Evolutionary conservation across 2,797 vertebrate species (phyloP).

Genomic region (Sebastes cheni): DNA sequence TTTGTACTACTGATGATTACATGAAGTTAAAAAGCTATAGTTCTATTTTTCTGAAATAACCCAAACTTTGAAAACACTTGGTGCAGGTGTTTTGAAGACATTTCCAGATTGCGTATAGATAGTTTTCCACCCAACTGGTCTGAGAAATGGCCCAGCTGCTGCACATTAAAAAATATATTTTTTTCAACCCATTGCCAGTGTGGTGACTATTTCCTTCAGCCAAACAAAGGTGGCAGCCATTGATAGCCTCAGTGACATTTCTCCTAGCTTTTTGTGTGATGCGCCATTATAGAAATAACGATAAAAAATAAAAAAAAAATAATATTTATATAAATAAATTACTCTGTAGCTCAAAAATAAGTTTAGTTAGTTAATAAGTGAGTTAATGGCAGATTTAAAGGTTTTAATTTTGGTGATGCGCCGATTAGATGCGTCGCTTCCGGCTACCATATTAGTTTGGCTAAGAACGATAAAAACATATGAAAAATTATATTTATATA

Average conservation of each 20-base stretch:
- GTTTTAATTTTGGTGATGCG: no score
- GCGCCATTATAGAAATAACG: neutral
- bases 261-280: neutral
- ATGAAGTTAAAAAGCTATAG: neutral
- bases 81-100: neutral
- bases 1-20: neutral
- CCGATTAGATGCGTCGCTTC: neutral
- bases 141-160: neutral
- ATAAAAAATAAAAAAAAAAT: fast-evolving
- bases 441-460: neutral
- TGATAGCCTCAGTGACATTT: neutral
- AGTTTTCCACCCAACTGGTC: neutral
- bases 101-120: neutral
- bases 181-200: neutral
- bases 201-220: neutral
- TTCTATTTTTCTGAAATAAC: neutral
- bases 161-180: neutral
- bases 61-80: neutral
- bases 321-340: no score
- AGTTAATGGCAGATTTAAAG: no score
- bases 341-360: no score
- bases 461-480: neutral
- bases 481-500: no score
- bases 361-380: no score
- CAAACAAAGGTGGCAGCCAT: neutral